phyloP scores from a whole-genome alignment of 1,140 invertebrate genomes.

The Drosophila sproati region DNA sequence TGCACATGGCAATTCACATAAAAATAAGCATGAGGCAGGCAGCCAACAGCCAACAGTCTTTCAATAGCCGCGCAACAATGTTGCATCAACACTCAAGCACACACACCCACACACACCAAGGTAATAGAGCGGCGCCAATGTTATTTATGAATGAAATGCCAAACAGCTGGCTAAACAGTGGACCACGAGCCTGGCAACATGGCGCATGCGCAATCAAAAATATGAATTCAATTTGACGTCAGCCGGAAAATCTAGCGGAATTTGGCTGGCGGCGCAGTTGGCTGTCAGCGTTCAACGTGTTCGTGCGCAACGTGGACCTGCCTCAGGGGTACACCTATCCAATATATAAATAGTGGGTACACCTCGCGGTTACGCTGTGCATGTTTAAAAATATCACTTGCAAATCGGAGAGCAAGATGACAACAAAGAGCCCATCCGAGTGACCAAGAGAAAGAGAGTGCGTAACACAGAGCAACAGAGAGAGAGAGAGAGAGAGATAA shows the following conservation, averaged over 20 bases:
- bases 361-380: constrained; percentile 17
- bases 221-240: constrained; percentile 13
- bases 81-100: constrained; percentile 31
- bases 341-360: constrained; percentile 2
- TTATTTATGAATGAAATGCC: constrained; percentile 58
- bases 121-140: constrained; percentile 35
- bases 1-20: constrained; percentile 28
- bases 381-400: constrained; percentile 55
- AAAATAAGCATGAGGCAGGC: constrained; percentile 16
- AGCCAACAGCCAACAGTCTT: not conserved
- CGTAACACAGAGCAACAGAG: not conserved
- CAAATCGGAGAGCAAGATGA: constrained; percentile 24
- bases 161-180: constrained; percentile 37
- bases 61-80: constrained; percentile 42
- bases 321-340: constrained; percentile 16
- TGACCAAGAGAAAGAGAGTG: not conserved
- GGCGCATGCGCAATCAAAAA: constrained; percentile 42
- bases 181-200: constrained; percentile 46
- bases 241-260: constrained; percentile 46
- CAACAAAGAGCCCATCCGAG: constrained; percentile 13
- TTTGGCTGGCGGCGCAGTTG: constrained; percentile 55
- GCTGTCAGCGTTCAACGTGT: constrained; percentile 57
- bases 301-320: constrained; percentile 48
- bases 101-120: not conserved
- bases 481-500: constrained; percentile 13